Conservation (phyloP, 2,113 vertebrate genomes). For the Cryptotis parvus region DNA sequence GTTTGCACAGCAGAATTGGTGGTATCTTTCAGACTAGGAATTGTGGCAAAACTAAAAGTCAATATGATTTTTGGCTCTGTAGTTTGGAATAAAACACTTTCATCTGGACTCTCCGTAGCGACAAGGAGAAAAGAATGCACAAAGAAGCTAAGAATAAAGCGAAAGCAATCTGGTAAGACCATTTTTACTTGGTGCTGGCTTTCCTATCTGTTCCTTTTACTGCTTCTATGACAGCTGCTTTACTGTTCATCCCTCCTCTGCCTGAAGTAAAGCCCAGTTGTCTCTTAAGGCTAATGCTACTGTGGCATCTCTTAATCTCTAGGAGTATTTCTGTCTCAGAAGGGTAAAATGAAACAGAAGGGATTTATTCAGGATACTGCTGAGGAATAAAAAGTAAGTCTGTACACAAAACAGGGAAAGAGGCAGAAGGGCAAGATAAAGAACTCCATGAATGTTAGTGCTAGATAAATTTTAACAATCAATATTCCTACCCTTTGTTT, state of each 20-base stretch:
- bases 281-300: constrained; percentile 26
- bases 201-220: not conserved
- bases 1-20: constrained; percentile 9
- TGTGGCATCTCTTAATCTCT: constrained; percentile 20
- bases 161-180: not conserved
- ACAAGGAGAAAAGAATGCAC: not conserved
- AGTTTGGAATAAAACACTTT: not conserved
- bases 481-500: not conserved
- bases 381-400: not conserved
- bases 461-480: constrained; percentile 30
- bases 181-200: not conserved
- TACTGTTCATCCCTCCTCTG: not conserved
- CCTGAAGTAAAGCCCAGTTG: not conserved
- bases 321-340: not conserved
- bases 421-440: constrained; percentile 1
- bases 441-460: not conserved
- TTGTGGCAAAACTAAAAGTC: not conserved
- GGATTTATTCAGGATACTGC: not conserved
- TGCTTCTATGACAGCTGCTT: not conserved
- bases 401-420: not conserved
- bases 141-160: not conserved
- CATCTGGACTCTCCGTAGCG: not conserved
- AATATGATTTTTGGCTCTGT: not conserved
- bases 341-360: constrained; percentile 27
- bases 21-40: not conserved